These are phyloP conservation scores for Dasypogon diadema DNA, from an alignment of 2,888 invertebrate species.

Conservation along the genomic window DNA sequence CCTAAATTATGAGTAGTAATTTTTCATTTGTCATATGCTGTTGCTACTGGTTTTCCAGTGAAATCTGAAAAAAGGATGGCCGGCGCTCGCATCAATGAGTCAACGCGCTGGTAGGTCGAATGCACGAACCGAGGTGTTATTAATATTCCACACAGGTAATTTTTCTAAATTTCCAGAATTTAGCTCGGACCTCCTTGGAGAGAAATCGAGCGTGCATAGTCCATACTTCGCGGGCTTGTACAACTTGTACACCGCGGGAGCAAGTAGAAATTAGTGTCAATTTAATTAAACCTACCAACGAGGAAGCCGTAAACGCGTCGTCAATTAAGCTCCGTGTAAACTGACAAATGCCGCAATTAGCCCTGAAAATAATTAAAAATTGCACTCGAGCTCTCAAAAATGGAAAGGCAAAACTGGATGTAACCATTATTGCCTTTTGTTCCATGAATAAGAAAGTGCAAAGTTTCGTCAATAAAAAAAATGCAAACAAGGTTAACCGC, in stretches of 20 bases:
- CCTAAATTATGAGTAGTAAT: conserved; percentile 61
- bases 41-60: conserved; percentile 62
- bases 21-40: conserved; percentile 61
- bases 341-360: conserved; percentile 20
- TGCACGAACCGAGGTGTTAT: conserved; percentile 43
- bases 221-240: background rate
- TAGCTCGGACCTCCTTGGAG: conserved; percentile 27
- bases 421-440: conserved; percentile 38
- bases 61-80: conserved; percentile 54
- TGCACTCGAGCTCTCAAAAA: conserved; percentile 16
- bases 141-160: conserved; percentile 56
- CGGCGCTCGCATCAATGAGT: conserved; percentile 47
- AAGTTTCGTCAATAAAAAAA: conserved; percentile 37
- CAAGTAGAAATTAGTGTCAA: conserved; percentile 38
- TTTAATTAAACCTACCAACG: conserved; percentile 24
- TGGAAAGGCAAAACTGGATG: conserved; percentile 24
- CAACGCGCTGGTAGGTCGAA: conserved; percentile 54
- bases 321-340: conserved; percentile 32
- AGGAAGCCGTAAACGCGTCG: conserved; percentile 6
- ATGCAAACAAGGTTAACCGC: conserved; percentile 32
- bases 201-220: background rate
- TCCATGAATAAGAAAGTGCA: conserved; percentile 20
- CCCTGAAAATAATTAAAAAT: conserved; percentile 41
- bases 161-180: conserved; percentile 45
- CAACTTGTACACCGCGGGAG: conserved; percentile 8